These are phyloP conservation scores for Luehdorfia chinensis DNA, from an alignment of 1,140 invertebrate species.

Conservation along the genomic window DNA sequence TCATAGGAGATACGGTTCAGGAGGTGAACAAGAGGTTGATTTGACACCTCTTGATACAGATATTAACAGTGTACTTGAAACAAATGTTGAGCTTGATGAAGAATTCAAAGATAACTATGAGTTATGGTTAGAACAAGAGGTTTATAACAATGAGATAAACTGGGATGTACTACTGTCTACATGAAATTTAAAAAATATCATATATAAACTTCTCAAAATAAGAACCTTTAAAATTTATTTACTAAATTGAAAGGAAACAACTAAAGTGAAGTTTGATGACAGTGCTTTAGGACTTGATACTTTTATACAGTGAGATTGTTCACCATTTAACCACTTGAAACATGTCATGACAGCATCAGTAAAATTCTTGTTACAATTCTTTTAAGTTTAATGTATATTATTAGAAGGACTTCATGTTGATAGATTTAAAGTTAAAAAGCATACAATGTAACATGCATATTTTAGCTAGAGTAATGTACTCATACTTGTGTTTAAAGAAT, in stretches of 20 bases:
- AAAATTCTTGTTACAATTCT: conserved; percentile 10
- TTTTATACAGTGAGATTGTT: conserved; percentile 17
- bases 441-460: conserved; percentile 13
- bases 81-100: conserved; percentile 90
- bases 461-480: conserved; percentile 11
- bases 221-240: not conserved
- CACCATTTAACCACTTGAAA: conserved; percentile 11
- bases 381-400: conserved; percentile 9
- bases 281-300: conserved; percentile 14
- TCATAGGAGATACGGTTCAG: conserved; percentile 87
- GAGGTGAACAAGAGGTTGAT: conserved; percentile 77
- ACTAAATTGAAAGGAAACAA: not conserved
- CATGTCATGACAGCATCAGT: conserved; percentile 10
- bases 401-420: not conserved
- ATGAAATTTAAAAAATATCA: conserved; percentile 26
- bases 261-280: conserved; percentile 1
- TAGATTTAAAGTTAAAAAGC: conserved; percentile 12
- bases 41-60: conserved; percentile 92
- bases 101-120: conserved; percentile 98
- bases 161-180: conserved; percentile 80
- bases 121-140: conserved; percentile 97
- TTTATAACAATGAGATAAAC: conserved; percentile 90
- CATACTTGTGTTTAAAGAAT: conserved; percentile 8
- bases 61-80: conserved; percentile 89
- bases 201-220: not conserved